Evolutionary conservation across 2,113 vertebrate species (phyloP).

Genomic region (Elaphurus davidianus): DNA sequence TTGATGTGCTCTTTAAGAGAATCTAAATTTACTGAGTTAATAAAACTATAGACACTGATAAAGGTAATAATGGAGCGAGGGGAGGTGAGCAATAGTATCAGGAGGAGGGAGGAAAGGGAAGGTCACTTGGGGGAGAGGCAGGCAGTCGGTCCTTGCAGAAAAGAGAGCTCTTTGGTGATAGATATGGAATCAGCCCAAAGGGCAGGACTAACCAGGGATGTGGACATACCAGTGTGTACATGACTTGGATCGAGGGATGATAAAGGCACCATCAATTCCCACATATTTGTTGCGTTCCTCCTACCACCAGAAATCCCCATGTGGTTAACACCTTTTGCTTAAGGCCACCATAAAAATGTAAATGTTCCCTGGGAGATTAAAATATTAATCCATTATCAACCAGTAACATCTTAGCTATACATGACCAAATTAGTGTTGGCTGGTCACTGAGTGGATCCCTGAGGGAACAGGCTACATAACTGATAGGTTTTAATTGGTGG

Average conservation of each 20-base stretch:
- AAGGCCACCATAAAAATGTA: slow-evolving; percentile 54
- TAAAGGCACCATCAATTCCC: neutral
- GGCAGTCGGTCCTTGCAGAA: neutral
- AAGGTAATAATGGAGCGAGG: slow-evolving; percentile 20
- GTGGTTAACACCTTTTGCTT: slow-evolving; percentile 17
- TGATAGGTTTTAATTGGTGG: neutral
- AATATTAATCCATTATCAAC: slow-evolving; percentile 32
- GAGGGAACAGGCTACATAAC: neutral
- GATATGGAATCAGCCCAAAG: neutral
- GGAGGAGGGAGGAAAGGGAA: neutral
- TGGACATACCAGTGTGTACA: accelerated
- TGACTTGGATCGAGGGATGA: neutral
- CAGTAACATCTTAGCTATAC: slow-evolving; percentile 7
- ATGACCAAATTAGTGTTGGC: slow-evolving; percentile 4
- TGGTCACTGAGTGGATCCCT: neutral
- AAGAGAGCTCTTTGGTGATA: neutral
- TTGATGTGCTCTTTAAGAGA: slow-evolving; percentile 70
- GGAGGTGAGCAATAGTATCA: neutral
- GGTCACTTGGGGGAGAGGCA: neutral
- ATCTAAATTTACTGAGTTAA: slow-evolving; percentile 66
- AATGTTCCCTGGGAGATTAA: slow-evolving; percentile 46
- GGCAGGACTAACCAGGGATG: neutral
- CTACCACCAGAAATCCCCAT: neutral
- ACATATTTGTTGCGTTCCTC: neutral
- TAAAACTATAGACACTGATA: slow-evolving; percentile 46